Evolutionary conservation across 2,797 vertebrate species (phyloP).

Genomic region (Rhinoraja longicauda): DNA sequence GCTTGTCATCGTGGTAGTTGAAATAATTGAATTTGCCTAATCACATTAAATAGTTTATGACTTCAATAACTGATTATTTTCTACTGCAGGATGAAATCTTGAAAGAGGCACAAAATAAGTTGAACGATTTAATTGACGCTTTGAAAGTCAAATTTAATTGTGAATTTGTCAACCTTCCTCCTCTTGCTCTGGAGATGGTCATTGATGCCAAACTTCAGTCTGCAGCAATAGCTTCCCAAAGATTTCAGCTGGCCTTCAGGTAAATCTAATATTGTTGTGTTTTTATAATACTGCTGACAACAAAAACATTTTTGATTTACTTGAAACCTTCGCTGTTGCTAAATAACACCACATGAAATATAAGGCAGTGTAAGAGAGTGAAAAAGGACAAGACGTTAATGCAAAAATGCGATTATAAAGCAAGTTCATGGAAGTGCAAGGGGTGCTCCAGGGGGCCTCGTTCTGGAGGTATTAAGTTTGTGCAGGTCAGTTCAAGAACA

Average conservation of each 20-base stretch:
- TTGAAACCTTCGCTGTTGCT: neutral
- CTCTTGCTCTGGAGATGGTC: conserved; percentile 64
- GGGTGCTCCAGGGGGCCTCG: too few species aligned
- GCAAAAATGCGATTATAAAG: too few species aligned
- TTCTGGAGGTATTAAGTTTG: too few species aligned
- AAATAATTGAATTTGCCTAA: neutral
- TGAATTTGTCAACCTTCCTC: conserved; percentile 47
- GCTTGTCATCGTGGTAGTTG: neutral
- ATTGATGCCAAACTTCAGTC: conserved; percentile 70
- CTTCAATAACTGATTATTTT: neutral
- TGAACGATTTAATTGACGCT: conserved; percentile 54
- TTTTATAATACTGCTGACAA: neutral
- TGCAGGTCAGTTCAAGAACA: too few species aligned
- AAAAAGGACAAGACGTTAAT: too few species aligned
- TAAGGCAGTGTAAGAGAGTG: too few species aligned
- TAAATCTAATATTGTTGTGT: conserved; percentile 43
- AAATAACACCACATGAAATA: too few species aligned
- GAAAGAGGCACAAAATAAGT: conserved; percentile 57
- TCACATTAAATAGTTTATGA: neutral
- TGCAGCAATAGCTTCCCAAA: conserved; percentile 68
- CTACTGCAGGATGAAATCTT: conserved; percentile 66
- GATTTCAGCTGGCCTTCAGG: conserved; percentile 66
- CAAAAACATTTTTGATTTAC: neutral
- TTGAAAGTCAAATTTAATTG: conserved; percentile 43
- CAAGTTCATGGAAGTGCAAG: too few species aligned